Conservation (phyloP, 1,140 invertebrate genomes). For the Phocides pigmalion region DNA sequence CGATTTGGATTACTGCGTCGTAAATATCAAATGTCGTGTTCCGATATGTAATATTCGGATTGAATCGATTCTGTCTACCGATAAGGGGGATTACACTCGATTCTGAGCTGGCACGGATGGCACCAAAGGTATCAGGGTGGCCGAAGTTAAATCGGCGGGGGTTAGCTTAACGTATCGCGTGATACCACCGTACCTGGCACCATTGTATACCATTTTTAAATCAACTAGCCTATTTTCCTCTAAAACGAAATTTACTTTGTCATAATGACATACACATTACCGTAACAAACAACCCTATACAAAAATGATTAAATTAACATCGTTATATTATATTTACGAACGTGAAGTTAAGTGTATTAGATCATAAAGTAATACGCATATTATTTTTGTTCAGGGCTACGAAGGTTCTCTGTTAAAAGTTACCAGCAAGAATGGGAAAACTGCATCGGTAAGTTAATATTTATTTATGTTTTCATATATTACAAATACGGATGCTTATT, state of each 20-base stretch:
- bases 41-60: constrained; percentile 77
- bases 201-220: constrained; percentile 58
- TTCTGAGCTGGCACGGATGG: constrained; percentile 71
- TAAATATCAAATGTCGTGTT: constrained; percentile 80
- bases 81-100: constrained; percentile 74
- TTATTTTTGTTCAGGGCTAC: constrained; percentile 92
- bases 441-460: constrained; percentile 94
- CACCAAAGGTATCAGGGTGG: constrained; percentile 62
- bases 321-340: constrained; percentile 19
- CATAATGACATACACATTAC: constrained; percentile 46
- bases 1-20: constrained; percentile 71
- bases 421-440: constrained; percentile 99
- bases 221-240: constrained; percentile 47
- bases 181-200: constrained; percentile 58
- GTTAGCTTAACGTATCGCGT: constrained; percentile 67
- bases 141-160: constrained; percentile 56
- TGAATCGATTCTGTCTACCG: constrained; percentile 78
- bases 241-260: constrained; percentile 56
- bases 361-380: constrained; percentile 12
- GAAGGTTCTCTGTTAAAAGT: constrained; percentile 99
- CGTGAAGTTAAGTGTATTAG: not conserved
- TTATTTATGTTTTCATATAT: too few species aligned
- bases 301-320: constrained; percentile 12
- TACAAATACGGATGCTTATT: too few species aligned
- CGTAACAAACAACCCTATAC: not conserved